phyloP scores from a whole-genome alignment of 2,113 vertebrate species.

The Genyomyrus donnyi region DNA sequence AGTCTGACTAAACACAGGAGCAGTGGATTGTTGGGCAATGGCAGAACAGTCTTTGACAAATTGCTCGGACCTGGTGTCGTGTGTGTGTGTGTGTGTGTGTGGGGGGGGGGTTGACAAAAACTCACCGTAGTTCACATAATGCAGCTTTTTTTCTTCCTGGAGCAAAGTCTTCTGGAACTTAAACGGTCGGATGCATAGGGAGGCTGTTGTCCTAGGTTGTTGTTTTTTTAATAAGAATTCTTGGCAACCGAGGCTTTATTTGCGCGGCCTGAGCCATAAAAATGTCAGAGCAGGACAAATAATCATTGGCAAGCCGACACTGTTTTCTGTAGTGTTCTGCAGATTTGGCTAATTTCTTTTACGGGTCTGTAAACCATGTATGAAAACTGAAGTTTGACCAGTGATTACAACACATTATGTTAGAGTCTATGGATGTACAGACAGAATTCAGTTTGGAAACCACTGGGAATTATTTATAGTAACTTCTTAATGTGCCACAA shows the following conservation, averaged over 20 bases:
- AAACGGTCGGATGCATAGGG: neutral
- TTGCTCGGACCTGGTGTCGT: neutral
- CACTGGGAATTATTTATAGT: neutral
- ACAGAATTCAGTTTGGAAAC: neutral
- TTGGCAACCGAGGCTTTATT: neutral
- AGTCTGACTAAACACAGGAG: neutral
- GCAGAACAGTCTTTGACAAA: neutral
- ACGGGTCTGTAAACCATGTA: neutral
- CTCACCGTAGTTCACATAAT: no score
- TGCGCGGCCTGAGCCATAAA: neutral
- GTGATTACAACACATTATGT: neutral
- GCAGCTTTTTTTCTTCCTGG: neutral
- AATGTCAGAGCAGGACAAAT: neutral
- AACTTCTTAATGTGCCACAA: neutral
- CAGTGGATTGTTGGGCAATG: neutral
- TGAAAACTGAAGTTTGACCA: neutral
- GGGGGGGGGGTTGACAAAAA: neutral
- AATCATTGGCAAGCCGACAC: neutral
- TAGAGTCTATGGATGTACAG: neutral
- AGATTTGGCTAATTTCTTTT: neutral
- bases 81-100: neutral
- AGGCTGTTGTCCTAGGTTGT: neutral
- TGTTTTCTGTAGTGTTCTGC: neutral
- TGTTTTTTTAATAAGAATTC: neutral
- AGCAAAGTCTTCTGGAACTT: neutral